Evolutionary conservation across 2,797 vertebrate species (phyloP).

Genomic region (Chaetodon trifasciatus): DNA sequence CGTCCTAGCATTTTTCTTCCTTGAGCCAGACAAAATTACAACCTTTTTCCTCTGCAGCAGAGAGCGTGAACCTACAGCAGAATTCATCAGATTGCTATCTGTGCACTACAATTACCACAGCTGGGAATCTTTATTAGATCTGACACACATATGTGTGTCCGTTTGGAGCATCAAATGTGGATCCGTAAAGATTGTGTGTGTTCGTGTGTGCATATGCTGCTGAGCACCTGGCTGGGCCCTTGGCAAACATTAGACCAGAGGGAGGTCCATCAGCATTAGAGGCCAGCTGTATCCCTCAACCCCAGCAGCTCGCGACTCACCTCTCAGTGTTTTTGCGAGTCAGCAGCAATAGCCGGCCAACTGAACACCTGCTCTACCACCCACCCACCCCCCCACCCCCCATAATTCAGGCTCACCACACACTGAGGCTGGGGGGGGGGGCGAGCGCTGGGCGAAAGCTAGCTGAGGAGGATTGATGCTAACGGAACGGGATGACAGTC

Average conservation of each 20-base stretch:
- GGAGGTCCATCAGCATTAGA: constrained; percentile 75
- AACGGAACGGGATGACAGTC: constrained; percentile 34
- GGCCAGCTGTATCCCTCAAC: constrained; percentile 76
- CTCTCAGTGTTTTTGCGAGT: constrained; percentile 68
- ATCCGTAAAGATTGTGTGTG: constrained; percentile 4
- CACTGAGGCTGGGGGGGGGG: constrained; percentile 2
- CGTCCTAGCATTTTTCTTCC: constrained; percentile 14
- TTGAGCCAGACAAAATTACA: constrained; percentile 44
- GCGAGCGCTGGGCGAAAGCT: neutral
- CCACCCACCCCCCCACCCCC: no score
- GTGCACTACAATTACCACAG: constrained; percentile 57
- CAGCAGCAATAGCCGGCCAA: constrained; percentile 68
- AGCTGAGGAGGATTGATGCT: constrained; percentile 30
- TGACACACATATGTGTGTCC: constrained; percentile 57
- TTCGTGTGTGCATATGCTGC: constrained; percentile 39
- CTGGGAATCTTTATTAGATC: constrained; percentile 62
- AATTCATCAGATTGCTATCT: constrained; percentile 53
- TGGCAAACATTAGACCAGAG: constrained; percentile 68
- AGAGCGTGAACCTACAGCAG: constrained; percentile 44
- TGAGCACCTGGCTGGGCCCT: constrained; percentile 67
- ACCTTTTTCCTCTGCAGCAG: constrained; percentile 40
- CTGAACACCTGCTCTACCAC: constrained; percentile 70
- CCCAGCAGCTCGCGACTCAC: constrained; percentile 69
- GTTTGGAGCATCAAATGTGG: neutral
- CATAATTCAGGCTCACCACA: constrained; percentile 44